phyloP scores from a whole-genome alignment of 2,888 invertebrate species.

The Tetramorium bicarinatum region DNA sequence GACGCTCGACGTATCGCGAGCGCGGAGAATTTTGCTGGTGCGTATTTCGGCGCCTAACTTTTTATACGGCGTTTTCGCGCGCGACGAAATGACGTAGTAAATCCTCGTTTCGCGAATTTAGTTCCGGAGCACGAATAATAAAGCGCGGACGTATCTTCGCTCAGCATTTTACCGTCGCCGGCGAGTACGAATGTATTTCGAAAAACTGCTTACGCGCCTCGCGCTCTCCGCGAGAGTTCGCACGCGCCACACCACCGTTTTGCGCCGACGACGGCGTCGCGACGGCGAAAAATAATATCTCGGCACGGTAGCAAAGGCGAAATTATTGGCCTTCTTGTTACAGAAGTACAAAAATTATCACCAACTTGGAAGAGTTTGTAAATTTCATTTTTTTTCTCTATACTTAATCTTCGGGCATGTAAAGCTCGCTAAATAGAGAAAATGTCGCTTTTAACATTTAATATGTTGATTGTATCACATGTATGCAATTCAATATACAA shows the following conservation, averaged over 20 bases:
- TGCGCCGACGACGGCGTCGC: constrained; percentile 5
- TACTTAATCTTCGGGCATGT: neutral
- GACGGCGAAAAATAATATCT: constrained; percentile 43
- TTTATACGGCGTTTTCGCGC: constrained; percentile 60
- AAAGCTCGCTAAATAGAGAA: neutral
- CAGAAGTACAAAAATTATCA: neutral
- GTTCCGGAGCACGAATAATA: constrained; percentile 66
- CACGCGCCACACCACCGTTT: constrained; percentile 35
- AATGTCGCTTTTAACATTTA: neutral
- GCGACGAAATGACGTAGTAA: constrained; percentile 69
- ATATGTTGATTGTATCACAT: neutral
- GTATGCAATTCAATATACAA: neutral
- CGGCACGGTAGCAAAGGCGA: neutral
- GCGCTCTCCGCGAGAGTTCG: constrained; percentile 27
- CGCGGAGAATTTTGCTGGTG: constrained; percentile 57
- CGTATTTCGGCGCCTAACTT: constrained; percentile 64
- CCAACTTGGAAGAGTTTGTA: neutral
- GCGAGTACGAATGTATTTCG: constrained; percentile 57
- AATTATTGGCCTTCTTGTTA: constrained; percentile 10
- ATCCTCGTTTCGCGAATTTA: constrained; percentile 73
- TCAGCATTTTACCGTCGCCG: constrained; percentile 55
- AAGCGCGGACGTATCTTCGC: constrained; percentile 65
- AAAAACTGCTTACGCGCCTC: constrained; percentile 55
- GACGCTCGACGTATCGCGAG: constrained; percentile 36
- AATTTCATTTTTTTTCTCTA: neutral